These are phyloP conservation scores for Drosophila pallidifrons DNA, from an alignment of 1,140 invertebrate species.

Conservation along the genomic window DNA sequence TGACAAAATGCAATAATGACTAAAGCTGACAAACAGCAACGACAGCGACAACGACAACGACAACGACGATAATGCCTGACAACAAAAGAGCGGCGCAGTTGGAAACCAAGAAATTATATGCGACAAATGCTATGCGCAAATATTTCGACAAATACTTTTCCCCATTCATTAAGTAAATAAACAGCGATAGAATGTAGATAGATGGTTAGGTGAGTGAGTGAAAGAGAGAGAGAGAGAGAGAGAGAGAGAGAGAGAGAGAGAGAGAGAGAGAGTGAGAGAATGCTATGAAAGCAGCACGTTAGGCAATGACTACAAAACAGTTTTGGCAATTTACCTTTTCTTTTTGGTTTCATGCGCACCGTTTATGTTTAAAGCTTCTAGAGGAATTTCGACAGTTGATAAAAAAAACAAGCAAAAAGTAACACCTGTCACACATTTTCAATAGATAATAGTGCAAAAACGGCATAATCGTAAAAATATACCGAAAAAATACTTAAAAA, in stretches of 20 bases:
- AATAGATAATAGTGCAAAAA: too few species aligned
- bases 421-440: too few species aligned
- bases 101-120: slow-evolving; percentile 9
- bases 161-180: slow-evolving; percentile 72
- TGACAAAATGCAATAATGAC: slow-evolving; percentile 44
- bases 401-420: too few species aligned
- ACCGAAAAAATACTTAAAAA: too few species aligned
- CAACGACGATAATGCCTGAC: not conserved
- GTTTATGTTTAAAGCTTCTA: too few species aligned
- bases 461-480: too few species aligned
- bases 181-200: slow-evolving; percentile 8
- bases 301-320: not conserved
- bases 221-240: not conserved
- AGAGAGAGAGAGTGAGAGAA: not conserved
- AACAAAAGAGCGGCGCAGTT: slow-evolving; percentile 16
- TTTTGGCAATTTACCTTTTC: not conserved
- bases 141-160: slow-evolving; percentile 67
- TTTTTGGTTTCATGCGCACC: too few species aligned
- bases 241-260: not conserved
- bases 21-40: slow-evolving; percentile 10
- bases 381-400: too few species aligned
- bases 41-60: not conserved
- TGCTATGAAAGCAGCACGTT: not conserved
- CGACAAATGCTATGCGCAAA: slow-evolving; percentile 55
- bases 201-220: not conserved